These are phyloP conservation scores for Tadarida brasiliensis DNA, from an alignment of 2,797 vertebrate species.

Conservation along the genomic window DNA sequence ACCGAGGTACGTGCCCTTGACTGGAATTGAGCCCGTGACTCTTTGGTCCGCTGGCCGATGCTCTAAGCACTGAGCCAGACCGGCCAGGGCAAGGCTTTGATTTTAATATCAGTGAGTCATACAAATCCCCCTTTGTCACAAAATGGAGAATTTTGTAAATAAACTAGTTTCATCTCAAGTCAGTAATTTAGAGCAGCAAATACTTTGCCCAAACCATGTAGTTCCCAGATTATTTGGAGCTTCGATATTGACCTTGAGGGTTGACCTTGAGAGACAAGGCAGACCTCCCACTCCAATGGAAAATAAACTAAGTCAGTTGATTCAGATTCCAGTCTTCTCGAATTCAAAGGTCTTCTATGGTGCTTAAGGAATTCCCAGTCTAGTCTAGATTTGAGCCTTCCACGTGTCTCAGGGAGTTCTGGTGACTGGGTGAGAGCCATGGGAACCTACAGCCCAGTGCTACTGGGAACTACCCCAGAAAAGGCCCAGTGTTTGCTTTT, in stretches of 20 bases:
- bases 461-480: slow-evolving; percentile 1
- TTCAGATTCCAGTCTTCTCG: neutral
- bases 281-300: neutral
- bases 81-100: neutral
- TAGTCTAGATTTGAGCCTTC: slow-evolving; percentile 41
- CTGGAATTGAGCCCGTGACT: no score
- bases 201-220: neutral
- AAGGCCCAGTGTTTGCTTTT: neutral
- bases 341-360: neutral
- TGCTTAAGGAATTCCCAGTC: neutral
- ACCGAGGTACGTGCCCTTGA: no score
- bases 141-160: neutral
- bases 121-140: neutral
- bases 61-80: no score
- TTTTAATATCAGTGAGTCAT: neutral
- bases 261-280: neutral
- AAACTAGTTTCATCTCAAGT: neutral
- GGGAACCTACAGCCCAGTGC: neutral
- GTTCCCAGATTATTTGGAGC: neutral
- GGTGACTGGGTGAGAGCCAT: neutral
- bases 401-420: neutral
- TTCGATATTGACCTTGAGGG: neutral
- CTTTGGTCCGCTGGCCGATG: no score
- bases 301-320: slow-evolving; percentile 47
- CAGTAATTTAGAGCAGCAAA: neutral